These are phyloP conservation scores for Channa argus DNA, from an alignment of 2,113 vertebrate species.

Conservation along the genomic window DNA sequence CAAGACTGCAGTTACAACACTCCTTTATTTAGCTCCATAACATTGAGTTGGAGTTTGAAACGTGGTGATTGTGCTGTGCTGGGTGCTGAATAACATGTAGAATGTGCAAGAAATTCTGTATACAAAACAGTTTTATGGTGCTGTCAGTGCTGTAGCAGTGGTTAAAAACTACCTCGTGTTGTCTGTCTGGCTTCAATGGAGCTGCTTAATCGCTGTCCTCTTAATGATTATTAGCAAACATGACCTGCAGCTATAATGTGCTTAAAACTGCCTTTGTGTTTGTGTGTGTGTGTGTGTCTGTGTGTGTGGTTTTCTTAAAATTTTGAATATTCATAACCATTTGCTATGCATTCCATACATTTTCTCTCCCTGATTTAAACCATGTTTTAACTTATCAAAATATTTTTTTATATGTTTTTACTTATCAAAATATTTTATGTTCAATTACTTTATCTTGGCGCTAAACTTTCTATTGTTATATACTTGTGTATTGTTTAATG, in stretches of 20 bases:
- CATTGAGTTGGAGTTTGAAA: conserved; percentile 52
- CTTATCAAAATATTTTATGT: not conserved
- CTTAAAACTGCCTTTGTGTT: conserved; percentile 5
- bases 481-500: conserved; percentile 26
- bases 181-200: conserved; percentile 34
- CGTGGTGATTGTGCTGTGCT: conserved; percentile 57
- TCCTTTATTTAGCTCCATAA: conserved; percentile 45
- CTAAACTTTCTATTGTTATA: conserved; percentile 31
- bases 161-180: conserved; percentile 12
- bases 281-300: not conserved
- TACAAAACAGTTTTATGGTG: conserved; percentile 33
- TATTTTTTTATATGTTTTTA: not conserved
- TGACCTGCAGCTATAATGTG: conserved; percentile 37
- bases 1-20: conserved; percentile 37
- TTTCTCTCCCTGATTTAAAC: conserved; percentile 15
- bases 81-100: conserved; percentile 35
- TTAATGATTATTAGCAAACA: conserved; percentile 47
- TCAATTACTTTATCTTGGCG: conserved; percentile 29
- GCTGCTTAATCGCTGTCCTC: conserved; percentile 49
- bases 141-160: conserved; percentile 32
- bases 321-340: not conserved
- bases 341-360: too few species aligned
- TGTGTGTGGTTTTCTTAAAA: not conserved
- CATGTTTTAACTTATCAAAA: not conserved
- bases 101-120: conserved; percentile 32